Percentiles rank a stretch among this genome's conserved stretches.
Conservation (phyloP, 2,113 vertebrate genomes). For the Fulmarus glacialis region DNA sequence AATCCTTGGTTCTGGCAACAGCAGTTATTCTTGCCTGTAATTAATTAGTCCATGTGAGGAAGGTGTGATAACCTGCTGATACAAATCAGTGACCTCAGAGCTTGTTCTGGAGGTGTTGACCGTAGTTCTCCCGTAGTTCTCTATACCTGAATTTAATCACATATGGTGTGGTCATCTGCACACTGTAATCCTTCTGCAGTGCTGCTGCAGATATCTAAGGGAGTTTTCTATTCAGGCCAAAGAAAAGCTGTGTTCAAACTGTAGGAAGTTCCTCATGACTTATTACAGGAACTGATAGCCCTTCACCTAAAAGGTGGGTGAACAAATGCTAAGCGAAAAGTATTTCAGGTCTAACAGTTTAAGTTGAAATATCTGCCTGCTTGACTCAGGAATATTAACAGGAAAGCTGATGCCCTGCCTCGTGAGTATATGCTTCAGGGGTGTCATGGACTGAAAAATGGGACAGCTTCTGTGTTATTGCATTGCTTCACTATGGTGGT, state of each 20-base stretch:
- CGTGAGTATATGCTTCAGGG: background rate
- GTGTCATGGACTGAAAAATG: slow-evolving; percentile 15
- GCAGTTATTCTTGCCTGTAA: background rate
- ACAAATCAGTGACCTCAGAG: background rate
- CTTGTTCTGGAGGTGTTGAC: background rate
- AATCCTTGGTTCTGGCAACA: background rate
- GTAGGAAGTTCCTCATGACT: background rate
- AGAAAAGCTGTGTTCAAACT: background rate
- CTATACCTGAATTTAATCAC: background rate
- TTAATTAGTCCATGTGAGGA: background rate
- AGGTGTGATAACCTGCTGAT: background rate
- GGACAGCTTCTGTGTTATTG: background rate
- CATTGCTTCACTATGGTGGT: background rate
- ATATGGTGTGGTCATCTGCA: background rate
- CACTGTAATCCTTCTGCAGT: background rate
- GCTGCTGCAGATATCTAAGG: background rate
- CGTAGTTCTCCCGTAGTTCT: background rate
- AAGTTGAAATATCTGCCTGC: slow-evolving; percentile 39
- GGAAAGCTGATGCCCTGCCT: background rate
- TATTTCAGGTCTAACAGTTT: slow-evolving; percentile 27
- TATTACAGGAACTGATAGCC: slow-evolving; percentile 1
- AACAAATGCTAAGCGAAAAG: slow-evolving; percentile 3
- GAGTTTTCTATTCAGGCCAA: background rate
- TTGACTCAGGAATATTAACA: background rate
- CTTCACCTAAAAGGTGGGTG: background rate